Conservation (phyloP, 2,113 vertebrate species). For the Patagioenas fasciata region DNA sequence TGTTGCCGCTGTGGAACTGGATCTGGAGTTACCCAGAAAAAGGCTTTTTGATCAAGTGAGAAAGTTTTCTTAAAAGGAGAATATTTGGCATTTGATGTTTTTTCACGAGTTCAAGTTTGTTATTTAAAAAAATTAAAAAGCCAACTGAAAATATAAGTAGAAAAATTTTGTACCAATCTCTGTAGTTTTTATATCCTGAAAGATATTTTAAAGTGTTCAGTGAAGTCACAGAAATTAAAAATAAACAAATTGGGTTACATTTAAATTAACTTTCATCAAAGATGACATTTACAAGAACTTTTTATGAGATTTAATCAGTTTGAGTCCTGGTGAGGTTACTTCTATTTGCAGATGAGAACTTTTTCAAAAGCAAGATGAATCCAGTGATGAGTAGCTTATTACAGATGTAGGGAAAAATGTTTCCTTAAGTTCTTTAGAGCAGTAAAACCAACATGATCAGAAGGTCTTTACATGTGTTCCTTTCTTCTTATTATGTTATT, state of each 20-base stretch:
- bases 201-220: neutral
- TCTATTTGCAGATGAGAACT: neutral
- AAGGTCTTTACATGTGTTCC: neutral
- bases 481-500: neutral
- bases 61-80: neutral
- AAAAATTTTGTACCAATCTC: neutral
- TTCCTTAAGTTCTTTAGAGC: neutral
- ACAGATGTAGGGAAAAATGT: neutral
- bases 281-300: neutral
- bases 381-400: neutral
- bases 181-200: neutral
- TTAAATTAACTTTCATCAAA: neutral
- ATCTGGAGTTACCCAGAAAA: neutral
- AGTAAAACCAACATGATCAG: neutral
- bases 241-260: neutral
- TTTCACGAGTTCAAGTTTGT: neutral
- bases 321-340: neutral
- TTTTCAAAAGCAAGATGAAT: neutral
- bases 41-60: neutral
- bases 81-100: neutral
- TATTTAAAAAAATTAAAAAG: neutral
- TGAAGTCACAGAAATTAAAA: neutral
- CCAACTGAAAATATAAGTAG: neutral
- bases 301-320: neutral
- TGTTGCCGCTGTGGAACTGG: neutral